Percentiles rank a stretch among this genome's conserved stretches.
Evolutionary conservation across 2,888 invertebrate genomes (phyloP).

Genomic region (Belgica antarctica): DNA sequence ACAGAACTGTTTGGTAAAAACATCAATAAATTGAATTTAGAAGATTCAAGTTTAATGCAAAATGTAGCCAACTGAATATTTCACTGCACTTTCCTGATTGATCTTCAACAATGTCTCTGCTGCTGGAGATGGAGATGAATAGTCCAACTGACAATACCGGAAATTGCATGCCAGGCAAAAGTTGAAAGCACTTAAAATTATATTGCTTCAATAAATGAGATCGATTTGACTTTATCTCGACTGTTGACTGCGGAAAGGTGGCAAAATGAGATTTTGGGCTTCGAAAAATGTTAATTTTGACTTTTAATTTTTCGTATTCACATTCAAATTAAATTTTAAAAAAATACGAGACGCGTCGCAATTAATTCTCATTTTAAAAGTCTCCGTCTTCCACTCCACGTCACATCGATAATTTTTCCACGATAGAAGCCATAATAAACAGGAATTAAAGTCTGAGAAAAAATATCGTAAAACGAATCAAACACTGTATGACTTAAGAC

Average conservation of each 20-base stretch:
- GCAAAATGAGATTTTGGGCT: neutral
- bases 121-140: neutral
- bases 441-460: neutral
- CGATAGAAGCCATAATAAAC: neutral
- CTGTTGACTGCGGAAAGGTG: neutral
- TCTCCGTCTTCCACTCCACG: neutral
- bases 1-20: neutral
- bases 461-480: neutral
- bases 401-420: neutral
- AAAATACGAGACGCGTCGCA: too few species aligned
- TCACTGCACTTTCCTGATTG: conserved; percentile 12
- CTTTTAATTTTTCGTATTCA: neutral
- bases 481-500: neutral
- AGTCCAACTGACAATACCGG: conserved; percentile 26
- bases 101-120: conserved; percentile 27
- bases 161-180: conserved; percentile 30
- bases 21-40: conserved; percentile 9
- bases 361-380: neutral
- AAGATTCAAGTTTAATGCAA: conserved; percentile 24
- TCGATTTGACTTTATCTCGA: conserved; percentile 3
- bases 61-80: conserved; percentile 20
- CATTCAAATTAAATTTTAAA: neutral
- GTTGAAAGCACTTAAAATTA: conserved; percentile 31
- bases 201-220: conserved; percentile 22
- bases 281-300: conserved; percentile 15